Evolutionary conservation across 53 echinoderm and acorn worm genomes (phyloP), one percentile per base, ranked within the genome.

Genomic region (Stichopus horrens): DNA sequence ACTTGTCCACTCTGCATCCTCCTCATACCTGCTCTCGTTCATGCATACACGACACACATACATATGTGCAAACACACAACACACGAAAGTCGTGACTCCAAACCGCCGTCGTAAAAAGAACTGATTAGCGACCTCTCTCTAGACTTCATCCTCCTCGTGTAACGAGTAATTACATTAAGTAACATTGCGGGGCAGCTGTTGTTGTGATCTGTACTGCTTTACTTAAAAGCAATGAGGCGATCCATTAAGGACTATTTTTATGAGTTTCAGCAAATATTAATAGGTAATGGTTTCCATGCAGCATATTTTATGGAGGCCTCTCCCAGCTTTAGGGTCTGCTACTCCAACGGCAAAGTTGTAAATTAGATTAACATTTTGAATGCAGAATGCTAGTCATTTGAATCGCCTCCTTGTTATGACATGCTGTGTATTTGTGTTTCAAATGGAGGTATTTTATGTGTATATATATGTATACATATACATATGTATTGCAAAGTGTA

Each of bases 291-390:
- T 85, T 85, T 85, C 85, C 65, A 67, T 85, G 52, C 85, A 63
- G 85, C 85, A 85, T 85, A 59, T 85, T 85, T 85, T 85, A 85
- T 67, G 65, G 67, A 85, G 85, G 85, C 85, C 85, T 67, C 85
- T 85, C 63, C 23, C 57, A 57, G 81, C 81, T 81, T 56, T 66
- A 85, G 85, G 85, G 85, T 85, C 85, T 63, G 18, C 67, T 68
- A 67, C 63, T 85, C 59, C 60, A 85, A 22, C 67, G 60, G 67
- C 85, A 53, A 51, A 67, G 85, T 59, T 85, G 85, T 85, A 85
- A 85, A 85, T 85, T 85, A 85, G 85, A 85, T 85, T 85, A 85
- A 85, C 85, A 85, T 85, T 85, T 65, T 85, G 60, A 85, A 85
- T 85, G 85, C 59, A 85, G 85, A 85, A 85, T 85, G 85, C 63